Conservation (phyloP, 2,888 invertebrate genomes). For the Lycia hirtaria region DNA sequence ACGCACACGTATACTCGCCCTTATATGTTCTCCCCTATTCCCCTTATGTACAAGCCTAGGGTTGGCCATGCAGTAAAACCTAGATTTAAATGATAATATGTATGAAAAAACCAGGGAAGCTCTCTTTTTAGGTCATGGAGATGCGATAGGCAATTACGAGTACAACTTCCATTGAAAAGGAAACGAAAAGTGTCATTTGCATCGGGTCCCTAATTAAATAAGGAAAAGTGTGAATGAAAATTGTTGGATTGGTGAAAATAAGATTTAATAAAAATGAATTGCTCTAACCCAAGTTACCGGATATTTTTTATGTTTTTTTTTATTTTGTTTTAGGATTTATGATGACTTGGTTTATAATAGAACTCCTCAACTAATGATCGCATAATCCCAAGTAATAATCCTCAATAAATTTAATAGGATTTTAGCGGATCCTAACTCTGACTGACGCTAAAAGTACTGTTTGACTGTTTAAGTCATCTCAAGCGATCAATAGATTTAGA, state of each 20-base stretch:
- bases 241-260: neutral
- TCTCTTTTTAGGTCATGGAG: conserved; percentile 15
- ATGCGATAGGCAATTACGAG: neutral
- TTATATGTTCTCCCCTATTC: conserved; percentile 61
- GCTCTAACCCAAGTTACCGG: too few relatives aligned
- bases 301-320: neutral
- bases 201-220: neutral
- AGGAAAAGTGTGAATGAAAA: conserved; percentile 1
- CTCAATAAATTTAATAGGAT: too few relatives aligned
- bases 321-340: neutral
- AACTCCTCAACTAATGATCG: too few relatives aligned
- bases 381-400: too few relatives aligned
- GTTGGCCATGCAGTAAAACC: conserved; percentile 47
- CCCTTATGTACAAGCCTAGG: conserved; percentile 61
- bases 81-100: conserved; percentile 33
- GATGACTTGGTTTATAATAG: too few relatives aligned
- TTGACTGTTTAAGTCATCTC: too few relatives aligned
- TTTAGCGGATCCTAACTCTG: too few relatives aligned
- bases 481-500: too few relatives aligned
- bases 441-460: too few relatives aligned
- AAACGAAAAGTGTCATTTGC: neutral
- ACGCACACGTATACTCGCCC: conserved; percentile 59
- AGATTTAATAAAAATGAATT: too few relatives aligned
- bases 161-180: neutral
- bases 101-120: conserved; percentile 12